Percentiles rank a stretch among this genome's conserved stretches.
phyloP scores from a whole-genome alignment of 2,797 vertebrate genomes.

The Saxicola maurus region DNA sequence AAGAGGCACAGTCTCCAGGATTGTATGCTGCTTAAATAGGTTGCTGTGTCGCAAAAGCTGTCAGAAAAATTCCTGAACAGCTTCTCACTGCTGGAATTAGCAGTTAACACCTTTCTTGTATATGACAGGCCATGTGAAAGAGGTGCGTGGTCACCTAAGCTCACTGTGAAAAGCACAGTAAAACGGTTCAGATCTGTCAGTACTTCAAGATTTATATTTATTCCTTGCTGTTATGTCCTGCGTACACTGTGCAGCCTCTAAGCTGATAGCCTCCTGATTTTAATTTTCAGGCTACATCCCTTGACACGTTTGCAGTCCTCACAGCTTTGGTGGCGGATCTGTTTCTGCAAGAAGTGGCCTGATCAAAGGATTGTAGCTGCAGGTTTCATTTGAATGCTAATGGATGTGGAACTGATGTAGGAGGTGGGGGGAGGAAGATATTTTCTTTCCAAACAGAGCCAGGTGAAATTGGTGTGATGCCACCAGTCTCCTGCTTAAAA shows the following conservation, averaged over 20 bases:
- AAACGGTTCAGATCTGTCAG: constrained; percentile 20
- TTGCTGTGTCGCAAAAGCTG: not conserved
- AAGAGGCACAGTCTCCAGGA: not conserved
- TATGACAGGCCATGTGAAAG: not conserved
- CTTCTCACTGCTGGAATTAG: not conserved
- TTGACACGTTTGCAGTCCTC: not conserved
- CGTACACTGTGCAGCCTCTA: fast-evolving
- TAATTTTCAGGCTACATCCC: not conserved
- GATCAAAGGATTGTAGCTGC: not conserved
- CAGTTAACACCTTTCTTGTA: constrained; percentile 1
- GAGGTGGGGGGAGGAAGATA: not conserved
- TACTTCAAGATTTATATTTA: not conserved
- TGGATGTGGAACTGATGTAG: not conserved
- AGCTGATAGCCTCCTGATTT: not conserved
- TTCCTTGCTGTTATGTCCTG: not conserved
- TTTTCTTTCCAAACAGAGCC: not conserved
- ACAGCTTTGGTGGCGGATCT: not conserved
- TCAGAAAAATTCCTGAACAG: not conserved
- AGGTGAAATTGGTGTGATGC: not conserved
- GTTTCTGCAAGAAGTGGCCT: not conserved
- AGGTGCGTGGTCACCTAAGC: not conserved
- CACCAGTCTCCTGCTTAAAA: not conserved
- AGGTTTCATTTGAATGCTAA: not conserved
- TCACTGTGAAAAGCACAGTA: not conserved
- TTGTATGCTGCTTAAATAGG: not conserved